Evolutionary conservation across 35 echinoderm and acorn worm species (phyloP).

Genomic region (Acanthaster planci): DNA sequence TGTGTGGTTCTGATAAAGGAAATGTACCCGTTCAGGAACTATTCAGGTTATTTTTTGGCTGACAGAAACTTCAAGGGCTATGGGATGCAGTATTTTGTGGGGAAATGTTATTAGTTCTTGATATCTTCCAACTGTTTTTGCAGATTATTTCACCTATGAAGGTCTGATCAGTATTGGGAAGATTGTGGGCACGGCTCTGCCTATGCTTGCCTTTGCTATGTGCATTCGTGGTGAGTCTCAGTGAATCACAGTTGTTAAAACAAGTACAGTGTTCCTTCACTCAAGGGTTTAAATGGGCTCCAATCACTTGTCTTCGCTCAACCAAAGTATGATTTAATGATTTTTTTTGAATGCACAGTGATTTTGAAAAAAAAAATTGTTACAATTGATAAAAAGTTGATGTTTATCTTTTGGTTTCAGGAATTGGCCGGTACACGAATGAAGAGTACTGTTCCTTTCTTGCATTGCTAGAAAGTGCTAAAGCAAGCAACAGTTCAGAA

Average conservation of each 20-base stretch:
- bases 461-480: slow-evolving; percentile 6
- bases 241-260: neutral
- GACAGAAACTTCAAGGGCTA: no score
- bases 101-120: no score
- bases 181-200: slow-evolving; percentile 16
- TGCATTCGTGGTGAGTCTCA: slow-evolving; percentile 51
- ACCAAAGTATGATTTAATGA: neutral
- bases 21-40: no score
- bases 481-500: neutral
- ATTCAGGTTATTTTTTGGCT: no score
- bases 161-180: slow-evolving; percentile 36
- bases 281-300: no score
- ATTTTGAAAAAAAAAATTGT: neutral
- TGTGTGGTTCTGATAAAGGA: no score
- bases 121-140: neutral
- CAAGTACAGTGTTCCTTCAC: no score
- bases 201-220: slow-evolving; percentile 40
- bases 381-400: no score
- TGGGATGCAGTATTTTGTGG: no score
- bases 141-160: slow-evolving; percentile 57
- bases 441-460: slow-evolving; percentile 35
- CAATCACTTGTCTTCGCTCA: neutral
- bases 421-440: slow-evolving; percentile 17
- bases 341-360: neutral
- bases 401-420: neutral